phyloP scores from a whole-genome alignment of 2,888 invertebrate species.

The Orthonevra nobilis region DNA sequence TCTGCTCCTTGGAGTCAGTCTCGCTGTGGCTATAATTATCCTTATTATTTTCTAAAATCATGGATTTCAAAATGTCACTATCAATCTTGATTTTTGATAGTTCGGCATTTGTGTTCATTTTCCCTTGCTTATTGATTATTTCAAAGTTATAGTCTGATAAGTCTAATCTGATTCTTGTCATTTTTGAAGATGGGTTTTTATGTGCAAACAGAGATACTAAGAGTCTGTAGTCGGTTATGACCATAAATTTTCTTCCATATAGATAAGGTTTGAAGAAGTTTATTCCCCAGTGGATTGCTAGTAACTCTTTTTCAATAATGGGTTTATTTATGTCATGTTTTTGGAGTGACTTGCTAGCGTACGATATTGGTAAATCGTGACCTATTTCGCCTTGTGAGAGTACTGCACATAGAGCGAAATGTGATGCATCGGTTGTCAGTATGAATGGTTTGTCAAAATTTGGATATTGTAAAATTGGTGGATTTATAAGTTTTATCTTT shows the following conservation, averaged over 20 bases:
- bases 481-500: slow-evolving; percentile 19
- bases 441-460: slow-evolving; percentile 46
- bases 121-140: slow-evolving; percentile 5
- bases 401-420: slow-evolving; percentile 55
- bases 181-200: not conserved
- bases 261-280: too few relatives aligned
- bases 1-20: too few relatives aligned
- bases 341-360: slow-evolving; percentile 63
- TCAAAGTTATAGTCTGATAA: slow-evolving; percentile 1
- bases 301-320: slow-evolving; percentile 71
- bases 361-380: slow-evolving; percentile 44
- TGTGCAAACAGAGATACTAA: too few relatives aligned
- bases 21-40: too few relatives aligned
- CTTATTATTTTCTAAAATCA: too few relatives aligned
- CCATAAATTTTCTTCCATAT: too few relatives aligned
- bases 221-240: too few relatives aligned
- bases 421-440: slow-evolving; percentile 57
- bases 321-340: slow-evolving; percentile 71
- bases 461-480: slow-evolving; percentile 45
- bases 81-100: not conserved
- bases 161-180: not conserved
- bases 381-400: slow-evolving; percentile 49
- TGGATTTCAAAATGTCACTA: not conserved
- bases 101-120: not conserved
- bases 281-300: slow-evolving; percentile 50